Base-by-base conservation (phyloP, 1,140 invertebrate species). In the Littorina saxatilis region DNA sequence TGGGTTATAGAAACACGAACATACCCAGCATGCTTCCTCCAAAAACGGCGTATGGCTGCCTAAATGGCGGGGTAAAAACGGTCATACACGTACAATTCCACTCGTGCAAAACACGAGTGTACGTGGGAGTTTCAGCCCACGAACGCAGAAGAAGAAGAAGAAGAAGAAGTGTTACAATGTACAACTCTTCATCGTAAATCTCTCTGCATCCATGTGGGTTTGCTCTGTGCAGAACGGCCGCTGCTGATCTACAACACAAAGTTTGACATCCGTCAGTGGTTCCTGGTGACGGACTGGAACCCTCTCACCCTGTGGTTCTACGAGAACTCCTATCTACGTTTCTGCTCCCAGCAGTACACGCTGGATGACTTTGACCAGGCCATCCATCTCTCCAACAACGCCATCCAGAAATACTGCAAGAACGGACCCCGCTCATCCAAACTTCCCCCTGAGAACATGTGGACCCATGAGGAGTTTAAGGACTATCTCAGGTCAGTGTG, bases 261-360 rank as follows among this genome's bases (percentile, higher is more conserved):
- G 94, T 98, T 98, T 90, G 97, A 98, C 92, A 98, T 98, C 80
- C 88, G 92, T 27, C 93, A 93, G 85, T 92, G 92, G 91, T 98
- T 99, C 93, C 93, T 99, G 58, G 95, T 98, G 5, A 97, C 97
- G 0, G 96, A 95, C 91, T 96, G 96, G 85, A 96, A 97, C 90
- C 98, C 98, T 1, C 90, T 99, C 27, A 97, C 96, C 2, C 95
- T 99, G 35, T 99, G 97, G 97, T 96, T 98, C 93, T 98, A 98
- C 93, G 96, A 95, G 95, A 90, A 92, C 83, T 91, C 96, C 90
- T 99, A 99, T 91, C 92, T 99, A 76, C 94, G 97, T 79, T 99
- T 99, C 93, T 98, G 97, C 91, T 96, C 97, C 0, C 96, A 98
- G 92, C 95, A 96, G 89, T 99, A 97, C 92, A 96, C 95, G 81